phyloP scores from a whole-genome alignment of 2,113 vertebrate species.

The Symphodus melops region DNA sequence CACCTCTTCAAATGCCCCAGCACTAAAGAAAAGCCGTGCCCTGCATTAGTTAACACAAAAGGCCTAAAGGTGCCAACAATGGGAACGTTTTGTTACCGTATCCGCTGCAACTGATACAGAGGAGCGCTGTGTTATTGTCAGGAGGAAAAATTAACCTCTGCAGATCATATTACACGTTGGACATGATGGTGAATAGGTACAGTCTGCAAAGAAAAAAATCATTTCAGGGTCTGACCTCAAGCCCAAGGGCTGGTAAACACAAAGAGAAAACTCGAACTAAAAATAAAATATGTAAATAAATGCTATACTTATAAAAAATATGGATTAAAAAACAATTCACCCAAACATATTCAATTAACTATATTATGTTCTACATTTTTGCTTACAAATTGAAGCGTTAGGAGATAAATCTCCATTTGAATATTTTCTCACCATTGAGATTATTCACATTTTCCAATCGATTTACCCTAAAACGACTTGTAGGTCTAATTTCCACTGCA shows the following conservation, averaged over 20 bases:
- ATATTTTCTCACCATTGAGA: constrained; percentile 20
- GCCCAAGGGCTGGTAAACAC: constrained; percentile 24
- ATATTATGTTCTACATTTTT: too few relatives aligned
- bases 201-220: constrained; percentile 1
- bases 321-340: too few relatives aligned
- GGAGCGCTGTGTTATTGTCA: constrained; percentile 39
- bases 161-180: constrained; percentile 47
- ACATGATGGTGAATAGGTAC: constrained; percentile 29
- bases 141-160: constrained; percentile 45
- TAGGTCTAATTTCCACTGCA: constrained; percentile 73
- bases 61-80: constrained; percentile 43
- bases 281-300: too few relatives aligned
- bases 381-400: neutral
- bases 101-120: constrained; percentile 2
- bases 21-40: constrained; percentile 36
- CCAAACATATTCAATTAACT: too few relatives aligned
- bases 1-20: constrained; percentile 53
- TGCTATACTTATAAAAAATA: too few relatives aligned
- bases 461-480: constrained; percentile 69
- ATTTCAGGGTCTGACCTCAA: constrained; percentile 37
- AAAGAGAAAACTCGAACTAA: too few relatives aligned
- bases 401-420: constrained; percentile 2
- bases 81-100: constrained; percentile 39
- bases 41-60: constrained; percentile 53
- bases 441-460: constrained; percentile 74